These are phyloP conservation scores for Bucorvus abyssinicus DNA, from an alignment of 2,797 vertebrate genomes.

Conservation along the genomic window DNA sequence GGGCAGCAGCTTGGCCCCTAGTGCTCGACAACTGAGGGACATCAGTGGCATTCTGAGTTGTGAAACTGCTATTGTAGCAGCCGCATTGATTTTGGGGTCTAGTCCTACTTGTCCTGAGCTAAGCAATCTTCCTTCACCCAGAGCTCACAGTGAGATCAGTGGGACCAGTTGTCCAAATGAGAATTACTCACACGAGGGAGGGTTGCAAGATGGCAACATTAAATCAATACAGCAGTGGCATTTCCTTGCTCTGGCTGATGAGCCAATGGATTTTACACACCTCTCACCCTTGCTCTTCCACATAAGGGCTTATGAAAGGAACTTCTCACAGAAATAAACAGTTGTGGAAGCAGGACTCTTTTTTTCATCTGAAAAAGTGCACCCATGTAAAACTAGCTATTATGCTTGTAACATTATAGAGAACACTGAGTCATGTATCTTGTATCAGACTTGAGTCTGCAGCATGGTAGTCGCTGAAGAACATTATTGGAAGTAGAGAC, in stretches of 20 bases:
- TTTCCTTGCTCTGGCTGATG: neutral
- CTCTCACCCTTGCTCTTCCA: neutral
- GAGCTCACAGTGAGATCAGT: neutral
- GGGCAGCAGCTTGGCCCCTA: neutral
- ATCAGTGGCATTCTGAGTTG: neutral
- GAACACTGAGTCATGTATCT: conserved; percentile 41
- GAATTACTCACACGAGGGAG: neutral
- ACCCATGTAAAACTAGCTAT: conserved; percentile 46
- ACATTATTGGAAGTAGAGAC: neutral
- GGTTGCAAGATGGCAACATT: neutral
- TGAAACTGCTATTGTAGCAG: neutral
- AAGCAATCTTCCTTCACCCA: neutral
- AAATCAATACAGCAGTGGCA: neutral
- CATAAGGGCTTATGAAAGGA: neutral
- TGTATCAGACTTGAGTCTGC: neutral
- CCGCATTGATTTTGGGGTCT: neutral
- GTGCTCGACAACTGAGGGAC: accelerated
- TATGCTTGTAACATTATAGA: conserved; percentile 26
- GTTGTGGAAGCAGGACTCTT: neutral
- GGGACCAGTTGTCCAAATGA: neutral
- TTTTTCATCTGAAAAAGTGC: neutral
- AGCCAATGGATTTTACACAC: neutral
- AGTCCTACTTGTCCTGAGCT: neutral
- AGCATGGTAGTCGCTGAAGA: neutral
- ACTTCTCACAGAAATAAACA: neutral